Conservation (phyloP, 2,888 invertebrate species). For the Keiferia lycopersicella region DNA sequence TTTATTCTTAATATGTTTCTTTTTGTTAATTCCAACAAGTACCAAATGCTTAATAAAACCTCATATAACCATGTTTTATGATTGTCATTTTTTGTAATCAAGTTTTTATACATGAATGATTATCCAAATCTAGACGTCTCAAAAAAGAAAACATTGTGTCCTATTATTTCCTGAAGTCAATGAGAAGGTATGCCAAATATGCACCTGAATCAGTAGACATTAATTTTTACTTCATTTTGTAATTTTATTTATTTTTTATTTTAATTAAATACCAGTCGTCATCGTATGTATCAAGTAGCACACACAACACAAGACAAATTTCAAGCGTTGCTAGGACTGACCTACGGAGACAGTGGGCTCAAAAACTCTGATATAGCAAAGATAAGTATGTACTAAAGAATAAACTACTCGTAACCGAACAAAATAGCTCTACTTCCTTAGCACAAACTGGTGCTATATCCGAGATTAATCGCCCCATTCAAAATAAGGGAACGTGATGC, state of each 20-base stretch:
- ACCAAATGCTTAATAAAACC: background rate
- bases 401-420: no score
- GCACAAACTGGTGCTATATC: background rate
- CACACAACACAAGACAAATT: background rate
- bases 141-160: no score
- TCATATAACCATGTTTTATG: constrained; percentile 4
- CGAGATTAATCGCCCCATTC: background rate
- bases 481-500: constrained; percentile 3
- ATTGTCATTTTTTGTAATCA: background rate
- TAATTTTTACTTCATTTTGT: no score
- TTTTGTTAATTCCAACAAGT: background rate
- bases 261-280: background rate
- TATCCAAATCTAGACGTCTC: no score
- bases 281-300: background rate
- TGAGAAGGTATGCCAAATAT: background rate
- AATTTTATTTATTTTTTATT: no score
- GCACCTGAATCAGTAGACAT: background rate
- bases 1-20: background rate
- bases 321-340: background rate
- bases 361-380: background rate
- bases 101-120: no score
- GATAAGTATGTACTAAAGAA: background rate
- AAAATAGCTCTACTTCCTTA: no score
- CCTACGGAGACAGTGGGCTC: background rate
- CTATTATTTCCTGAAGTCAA: no score